Percentiles rank a stretch among this genome's conserved stretches.
These are phyloP conservation scores for Globicephala melas DNA, from an alignment of 2,113 vertebrate species.

Conservation along the genomic window DNA sequence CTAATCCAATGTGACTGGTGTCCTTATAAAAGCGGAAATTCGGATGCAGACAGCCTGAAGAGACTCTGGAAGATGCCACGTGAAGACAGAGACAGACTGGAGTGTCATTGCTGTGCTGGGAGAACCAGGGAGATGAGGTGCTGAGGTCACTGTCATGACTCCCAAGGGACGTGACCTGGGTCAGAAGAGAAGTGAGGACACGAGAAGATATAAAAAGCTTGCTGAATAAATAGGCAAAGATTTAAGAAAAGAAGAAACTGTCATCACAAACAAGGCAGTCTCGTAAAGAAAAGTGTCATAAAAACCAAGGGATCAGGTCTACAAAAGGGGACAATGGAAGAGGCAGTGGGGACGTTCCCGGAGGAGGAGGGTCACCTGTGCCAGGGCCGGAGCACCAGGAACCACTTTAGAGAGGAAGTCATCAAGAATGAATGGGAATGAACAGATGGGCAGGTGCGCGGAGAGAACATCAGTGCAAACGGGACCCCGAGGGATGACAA, in stretches of 20 bases:
- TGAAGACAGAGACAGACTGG: neutral
- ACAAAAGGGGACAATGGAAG: neutral
- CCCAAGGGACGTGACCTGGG: neutral
- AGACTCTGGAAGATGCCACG: neutral
- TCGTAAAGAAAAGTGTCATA: neutral
- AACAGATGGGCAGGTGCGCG: neutral
- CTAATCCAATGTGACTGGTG: neutral
- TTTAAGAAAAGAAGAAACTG: neutral
- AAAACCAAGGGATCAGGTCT: neutral
- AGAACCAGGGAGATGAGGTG: no score
- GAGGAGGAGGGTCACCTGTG: neutral
- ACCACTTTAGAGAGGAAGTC: neutral
- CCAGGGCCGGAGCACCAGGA: neutral
- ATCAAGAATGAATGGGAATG: neutral
- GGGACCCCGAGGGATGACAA: neutral
- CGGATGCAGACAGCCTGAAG: neutral
- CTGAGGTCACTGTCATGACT: neutral
- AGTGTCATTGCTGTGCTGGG: no score
- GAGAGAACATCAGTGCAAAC: neutral
- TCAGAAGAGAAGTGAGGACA: neutral
- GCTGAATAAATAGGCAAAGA: neutral
- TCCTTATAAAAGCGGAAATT: neutral
- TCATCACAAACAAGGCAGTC: neutral
- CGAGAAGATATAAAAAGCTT: neutral
- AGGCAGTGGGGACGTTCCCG: neutral